Evolutionary conservation across 2,113 vertebrate species (phyloP).

Genomic region (Thomomys bottae): DNA sequence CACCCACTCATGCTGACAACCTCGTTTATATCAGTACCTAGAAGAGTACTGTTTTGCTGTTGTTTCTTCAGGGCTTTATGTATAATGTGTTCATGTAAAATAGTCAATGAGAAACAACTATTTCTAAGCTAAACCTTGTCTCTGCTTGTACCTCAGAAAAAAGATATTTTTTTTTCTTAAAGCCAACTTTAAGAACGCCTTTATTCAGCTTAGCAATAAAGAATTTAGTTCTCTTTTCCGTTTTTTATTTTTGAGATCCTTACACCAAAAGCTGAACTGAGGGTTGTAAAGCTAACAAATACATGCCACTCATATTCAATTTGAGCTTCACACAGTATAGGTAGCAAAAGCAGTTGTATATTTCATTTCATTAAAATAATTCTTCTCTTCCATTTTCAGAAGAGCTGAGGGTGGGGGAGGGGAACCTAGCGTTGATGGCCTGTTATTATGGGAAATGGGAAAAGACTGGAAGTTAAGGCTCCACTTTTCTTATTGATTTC

Average conservation of each 20-base stretch:
- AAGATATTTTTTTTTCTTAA: neutral
- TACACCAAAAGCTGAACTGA: neutral
- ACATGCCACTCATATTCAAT: neutral
- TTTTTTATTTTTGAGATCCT: neutral
- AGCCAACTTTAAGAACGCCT: constrained; percentile 3
- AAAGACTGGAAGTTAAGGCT: neutral
- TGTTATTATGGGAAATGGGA: neutral
- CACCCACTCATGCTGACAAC: constrained; percentile 63
- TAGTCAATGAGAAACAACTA: constrained; percentile 50
- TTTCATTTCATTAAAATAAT: constrained; percentile 25
- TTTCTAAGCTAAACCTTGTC: constrained; percentile 17
- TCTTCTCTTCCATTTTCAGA: neutral
- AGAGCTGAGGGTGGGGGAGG: neutral
- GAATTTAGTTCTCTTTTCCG: neutral
- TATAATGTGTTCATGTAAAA: constrained; percentile 67
- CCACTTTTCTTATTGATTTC: neutral
- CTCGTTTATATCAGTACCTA: constrained; percentile 48
- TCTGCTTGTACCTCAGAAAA: constrained; percentile 27
- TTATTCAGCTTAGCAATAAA: neutral
- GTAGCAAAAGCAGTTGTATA: neutral
- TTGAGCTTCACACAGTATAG: neutral
- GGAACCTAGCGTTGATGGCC: neutral
- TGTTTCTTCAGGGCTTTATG: constrained; percentile 57
- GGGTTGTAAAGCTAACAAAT: neutral
- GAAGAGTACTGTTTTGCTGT: constrained; percentile 43